phyloP scores from a whole-genome alignment of 2,888 invertebrate species.

The Nezara viridula region DNA sequence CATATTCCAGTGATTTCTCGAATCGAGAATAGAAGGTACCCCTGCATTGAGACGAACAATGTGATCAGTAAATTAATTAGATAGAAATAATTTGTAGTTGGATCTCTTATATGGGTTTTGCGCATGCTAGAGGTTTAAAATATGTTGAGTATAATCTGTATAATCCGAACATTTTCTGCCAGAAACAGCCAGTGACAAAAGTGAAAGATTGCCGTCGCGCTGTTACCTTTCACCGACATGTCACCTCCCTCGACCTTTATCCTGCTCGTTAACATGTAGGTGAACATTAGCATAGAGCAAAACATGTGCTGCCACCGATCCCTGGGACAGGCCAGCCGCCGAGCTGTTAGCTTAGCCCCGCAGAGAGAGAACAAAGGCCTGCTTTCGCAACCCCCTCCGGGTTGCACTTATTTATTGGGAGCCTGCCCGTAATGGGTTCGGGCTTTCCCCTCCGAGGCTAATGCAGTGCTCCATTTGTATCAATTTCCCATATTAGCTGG shows the following conservation, averaged over 20 bases:
- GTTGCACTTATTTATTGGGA: slow-evolving; percentile 35
- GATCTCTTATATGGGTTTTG: too few relatives aligned
- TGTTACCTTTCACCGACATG: slow-evolving; percentile 16
- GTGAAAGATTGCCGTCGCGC: not conserved
- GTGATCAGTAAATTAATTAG: too few relatives aligned
- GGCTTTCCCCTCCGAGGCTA: slow-evolving; percentile 10
- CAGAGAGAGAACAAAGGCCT: slow-evolving; percentile 5
- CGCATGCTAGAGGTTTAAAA: not conserved
- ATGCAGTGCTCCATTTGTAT: slow-evolving; percentile 17
- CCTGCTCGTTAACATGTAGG: not conserved
- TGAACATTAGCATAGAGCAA: not conserved
- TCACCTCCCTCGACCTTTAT: not conserved
- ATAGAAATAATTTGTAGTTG: too few relatives aligned
- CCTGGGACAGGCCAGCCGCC: not conserved
- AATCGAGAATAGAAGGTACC: too few relatives aligned
- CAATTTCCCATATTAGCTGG: slow-evolving; percentile 35
- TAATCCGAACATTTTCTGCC: not conserved
- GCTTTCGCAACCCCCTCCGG: not conserved
- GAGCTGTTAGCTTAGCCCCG: too few relatives aligned
- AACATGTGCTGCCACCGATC: not conserved
- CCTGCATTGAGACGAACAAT: too few relatives aligned
- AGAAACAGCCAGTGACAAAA: not conserved
- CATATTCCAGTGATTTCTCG: too few relatives aligned
- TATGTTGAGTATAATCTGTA: not conserved
- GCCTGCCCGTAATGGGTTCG: slow-evolving; percentile 1